Evolutionary conservation across 2,113 vertebrate species (phyloP).

Genomic region (Gymnobelideus leadbeateri): DNA sequence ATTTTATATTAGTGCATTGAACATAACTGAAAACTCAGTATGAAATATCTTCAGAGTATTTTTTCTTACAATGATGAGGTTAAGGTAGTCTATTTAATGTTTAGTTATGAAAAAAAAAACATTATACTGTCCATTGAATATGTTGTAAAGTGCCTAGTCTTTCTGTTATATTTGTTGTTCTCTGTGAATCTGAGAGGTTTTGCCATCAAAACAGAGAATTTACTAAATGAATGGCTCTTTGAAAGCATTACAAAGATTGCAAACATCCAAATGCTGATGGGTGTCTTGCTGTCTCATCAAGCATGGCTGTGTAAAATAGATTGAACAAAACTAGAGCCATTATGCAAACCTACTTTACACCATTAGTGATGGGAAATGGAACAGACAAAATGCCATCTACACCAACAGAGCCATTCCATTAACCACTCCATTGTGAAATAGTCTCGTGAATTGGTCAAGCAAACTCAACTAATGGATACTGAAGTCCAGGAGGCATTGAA

Average conservation of each 20-base stretch:
- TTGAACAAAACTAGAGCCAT: not conserved
- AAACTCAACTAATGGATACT: not conserved
- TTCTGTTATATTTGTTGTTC: not conserved
- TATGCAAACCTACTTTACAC: not conserved
- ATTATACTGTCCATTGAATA: not conserved
- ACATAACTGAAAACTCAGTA: not conserved
- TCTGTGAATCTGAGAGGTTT: not conserved
- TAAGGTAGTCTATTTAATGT: not conserved
- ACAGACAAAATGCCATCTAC: slow-evolving; percentile 6
- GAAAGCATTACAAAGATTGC: not conserved
- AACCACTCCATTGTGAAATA: slow-evolving; percentile 26
- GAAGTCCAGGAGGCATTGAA: not conserved
- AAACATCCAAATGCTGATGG: not conserved
- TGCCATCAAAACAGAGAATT: not conserved
- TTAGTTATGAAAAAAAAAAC: not conserved
- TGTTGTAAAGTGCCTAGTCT: not conserved
- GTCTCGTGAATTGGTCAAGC: not conserved
- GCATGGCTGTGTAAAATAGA: not conserved
- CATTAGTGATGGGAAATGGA: slow-evolving; percentile 9
- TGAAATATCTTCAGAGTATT: not conserved
- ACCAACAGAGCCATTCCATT: slow-evolving; percentile 6
- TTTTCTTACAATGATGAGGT: not conserved
- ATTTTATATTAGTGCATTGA: not conserved
- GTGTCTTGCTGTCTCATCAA: not conserved
- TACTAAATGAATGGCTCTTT: not conserved